A percentile compares a stretch with the other conserved stretches of the same genome.
Conservation (phyloP, 2,113 vertebrate genomes). For the Eublepharis macularius region DNA sequence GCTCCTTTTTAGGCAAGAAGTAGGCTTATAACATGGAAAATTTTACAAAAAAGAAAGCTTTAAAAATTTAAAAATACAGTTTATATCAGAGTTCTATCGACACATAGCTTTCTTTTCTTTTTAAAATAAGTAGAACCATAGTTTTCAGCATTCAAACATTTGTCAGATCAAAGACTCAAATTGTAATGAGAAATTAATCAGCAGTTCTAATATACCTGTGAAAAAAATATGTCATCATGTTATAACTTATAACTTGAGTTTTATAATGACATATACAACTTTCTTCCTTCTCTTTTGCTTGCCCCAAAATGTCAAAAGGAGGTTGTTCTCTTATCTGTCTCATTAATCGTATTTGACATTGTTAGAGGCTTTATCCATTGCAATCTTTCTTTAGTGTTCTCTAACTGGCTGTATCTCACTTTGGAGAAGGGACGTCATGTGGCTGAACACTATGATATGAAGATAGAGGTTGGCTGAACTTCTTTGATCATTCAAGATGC, state of each 20-base stretch:
- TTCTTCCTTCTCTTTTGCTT: constrained; percentile 40
- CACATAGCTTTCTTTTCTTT: not conserved
- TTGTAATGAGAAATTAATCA: constrained; percentile 3
- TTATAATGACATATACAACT: constrained; percentile 27
- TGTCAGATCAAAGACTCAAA: constrained; percentile 29
- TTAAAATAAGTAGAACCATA: not conserved
- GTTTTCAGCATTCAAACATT: not conserved
- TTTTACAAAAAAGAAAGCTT: not conserved
- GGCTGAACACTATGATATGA: constrained; percentile 25
- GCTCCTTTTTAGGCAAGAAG: not conserved
- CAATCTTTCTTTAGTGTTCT: constrained; percentile 34
- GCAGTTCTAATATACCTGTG: constrained; percentile 21
- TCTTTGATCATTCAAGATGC: not conserved
- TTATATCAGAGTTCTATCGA: not conserved
- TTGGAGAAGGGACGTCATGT: not conserved
- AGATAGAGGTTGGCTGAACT: not conserved
- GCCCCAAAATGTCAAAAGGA: constrained; percentile 42
- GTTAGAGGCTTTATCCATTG: constrained; percentile 37
- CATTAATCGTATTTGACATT: constrained; percentile 57
- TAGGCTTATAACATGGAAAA: too few species aligned
- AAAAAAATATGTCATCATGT: constrained; percentile 25
- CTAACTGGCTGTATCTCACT: constrained; percentile 1
- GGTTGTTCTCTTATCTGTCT: constrained; percentile 54
- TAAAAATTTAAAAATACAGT: not conserved
- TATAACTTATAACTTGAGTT: constrained; percentile 29